phyloP scores from a whole-genome alignment of 2,113 vertebrate genomes.

The Canis aureus region DNA sequence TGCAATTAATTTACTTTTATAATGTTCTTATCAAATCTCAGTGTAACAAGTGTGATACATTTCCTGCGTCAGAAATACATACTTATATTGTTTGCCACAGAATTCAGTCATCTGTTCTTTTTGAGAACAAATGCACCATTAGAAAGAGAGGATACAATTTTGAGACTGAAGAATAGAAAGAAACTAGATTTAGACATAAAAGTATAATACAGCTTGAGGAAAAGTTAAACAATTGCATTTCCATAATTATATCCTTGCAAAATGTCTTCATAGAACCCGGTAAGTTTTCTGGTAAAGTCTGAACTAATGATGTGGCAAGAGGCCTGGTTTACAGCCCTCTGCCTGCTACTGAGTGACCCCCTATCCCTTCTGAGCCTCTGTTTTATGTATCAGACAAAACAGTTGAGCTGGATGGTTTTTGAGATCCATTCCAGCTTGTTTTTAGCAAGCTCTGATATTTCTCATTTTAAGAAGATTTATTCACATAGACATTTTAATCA shows the following conservation, averaged over 20 bases:
- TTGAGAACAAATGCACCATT: conserved; percentile 39
- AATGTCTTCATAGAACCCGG: neutral
- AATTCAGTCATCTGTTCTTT: conserved; percentile 38
- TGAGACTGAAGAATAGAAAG: neutral
- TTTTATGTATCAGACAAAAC: neutral
- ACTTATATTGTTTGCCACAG: neutral
- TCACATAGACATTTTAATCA: neutral
- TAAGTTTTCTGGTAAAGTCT: neutral
- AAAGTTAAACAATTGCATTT: conserved; percentile 22
- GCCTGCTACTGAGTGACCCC: neutral
- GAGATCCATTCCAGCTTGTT: neutral
- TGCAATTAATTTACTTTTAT: conserved; percentile 20
- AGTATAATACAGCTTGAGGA: neutral
- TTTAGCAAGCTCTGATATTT: neutral
- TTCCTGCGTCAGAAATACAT: conserved; percentile 19
- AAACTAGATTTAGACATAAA: conserved; percentile 51
- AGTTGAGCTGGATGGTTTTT: neutral
- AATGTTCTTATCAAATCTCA: conserved; percentile 33
- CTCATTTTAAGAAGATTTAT: conserved; percentile 7
- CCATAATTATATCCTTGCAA: neutral
- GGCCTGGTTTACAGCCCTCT: neutral
- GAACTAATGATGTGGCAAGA: neutral
- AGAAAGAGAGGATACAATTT: neutral
- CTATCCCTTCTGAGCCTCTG: neutral
- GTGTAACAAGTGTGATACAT: neutral